phyloP scores from a whole-genome alignment of 1,140 invertebrate species.

The Oncopodura yosiiana region DNA sequence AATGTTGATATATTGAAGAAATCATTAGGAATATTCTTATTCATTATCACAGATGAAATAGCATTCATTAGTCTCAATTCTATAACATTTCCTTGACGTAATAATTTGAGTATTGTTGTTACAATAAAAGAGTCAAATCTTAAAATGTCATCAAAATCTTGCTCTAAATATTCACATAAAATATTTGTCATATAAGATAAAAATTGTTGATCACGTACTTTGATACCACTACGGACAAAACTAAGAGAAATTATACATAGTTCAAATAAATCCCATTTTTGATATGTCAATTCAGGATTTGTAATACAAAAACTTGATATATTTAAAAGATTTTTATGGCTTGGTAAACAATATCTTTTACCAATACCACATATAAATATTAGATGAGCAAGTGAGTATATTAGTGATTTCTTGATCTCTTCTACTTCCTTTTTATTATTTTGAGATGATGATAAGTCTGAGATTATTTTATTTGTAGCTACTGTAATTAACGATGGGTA shows the following conservation, averaged over 20 bases:
- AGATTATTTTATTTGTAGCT: neutral
- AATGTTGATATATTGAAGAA: neutral
- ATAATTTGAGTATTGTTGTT: slow-evolving; percentile 5
- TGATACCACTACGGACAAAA: slow-evolving; percentile 4
- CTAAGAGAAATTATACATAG: neutral
- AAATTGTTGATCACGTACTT: neutral
- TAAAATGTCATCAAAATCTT: neutral
- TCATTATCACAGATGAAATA: neutral
- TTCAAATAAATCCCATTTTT: slow-evolving; percentile 4
- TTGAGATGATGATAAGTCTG: neutral
- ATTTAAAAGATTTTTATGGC: slow-evolving; percentile 3
- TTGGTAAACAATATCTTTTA: neutral
- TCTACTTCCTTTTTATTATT: too few species aligned
- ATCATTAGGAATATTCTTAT: neutral
- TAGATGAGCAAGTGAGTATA: neutral
- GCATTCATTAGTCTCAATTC: slow-evolving; percentile 3
- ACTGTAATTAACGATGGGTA: neutral
- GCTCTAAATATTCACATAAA: too few species aligned
- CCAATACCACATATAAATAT: slow-evolving; percentile 5
- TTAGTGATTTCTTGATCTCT: too few species aligned
- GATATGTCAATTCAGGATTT: neutral
- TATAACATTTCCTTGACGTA: slow-evolving; percentile 13
- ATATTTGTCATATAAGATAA: too few species aligned
- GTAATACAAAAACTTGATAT: neutral
- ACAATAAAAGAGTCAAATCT: neutral